Evolutionary conservation across 2,113 vertebrate genomes (phyloP).

Genomic region (Hippolais icterina): DNA sequence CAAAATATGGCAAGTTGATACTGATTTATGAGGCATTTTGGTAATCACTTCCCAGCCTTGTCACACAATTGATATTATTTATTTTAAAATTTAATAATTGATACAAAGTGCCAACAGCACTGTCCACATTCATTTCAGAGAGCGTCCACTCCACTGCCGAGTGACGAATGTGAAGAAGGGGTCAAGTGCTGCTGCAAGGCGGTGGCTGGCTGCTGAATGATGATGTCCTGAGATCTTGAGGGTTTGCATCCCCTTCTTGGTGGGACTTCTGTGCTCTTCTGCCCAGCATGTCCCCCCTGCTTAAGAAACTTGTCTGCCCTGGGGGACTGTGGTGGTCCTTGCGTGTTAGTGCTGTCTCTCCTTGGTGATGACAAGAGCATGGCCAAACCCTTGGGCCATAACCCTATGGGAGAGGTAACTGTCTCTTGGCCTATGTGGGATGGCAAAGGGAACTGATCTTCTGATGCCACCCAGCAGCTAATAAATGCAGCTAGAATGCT

Average conservation of each 20-base stretch:
- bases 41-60: neutral
- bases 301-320: neutral
- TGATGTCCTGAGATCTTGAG: neutral
- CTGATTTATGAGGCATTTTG: neutral
- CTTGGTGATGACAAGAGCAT: neutral
- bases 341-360: neutral
- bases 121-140: fast-evolving
- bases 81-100: neutral
- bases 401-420: fast-evolving
- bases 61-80: neutral
- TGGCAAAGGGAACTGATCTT: neutral
- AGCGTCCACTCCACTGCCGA: fast-evolving
- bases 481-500: neutral
- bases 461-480: neutral
- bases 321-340: neutral
- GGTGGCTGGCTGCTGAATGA: neutral
- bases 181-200: no score
- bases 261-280: neutral
- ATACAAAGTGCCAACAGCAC: neutral
- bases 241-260: neutral
- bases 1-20: neutral
- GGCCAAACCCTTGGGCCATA: neutral
- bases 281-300: neutral
- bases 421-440: fast-evolving
- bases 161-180: neutral